Conservation (phyloP, 2,113 vertebrate genomes). For the Electrona antarctica region DNA sequence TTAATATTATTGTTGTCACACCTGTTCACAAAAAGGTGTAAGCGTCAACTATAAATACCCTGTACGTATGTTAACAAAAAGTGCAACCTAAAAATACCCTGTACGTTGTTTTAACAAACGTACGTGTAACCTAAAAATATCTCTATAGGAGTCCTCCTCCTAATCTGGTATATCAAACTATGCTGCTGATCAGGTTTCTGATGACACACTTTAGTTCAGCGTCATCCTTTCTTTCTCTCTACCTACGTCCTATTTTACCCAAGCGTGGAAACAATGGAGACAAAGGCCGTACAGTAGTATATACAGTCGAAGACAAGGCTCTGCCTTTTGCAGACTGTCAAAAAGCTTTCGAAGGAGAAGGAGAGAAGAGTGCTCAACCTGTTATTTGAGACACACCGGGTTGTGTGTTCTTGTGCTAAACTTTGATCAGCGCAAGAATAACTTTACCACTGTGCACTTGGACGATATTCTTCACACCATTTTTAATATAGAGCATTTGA, state of each 20-base stretch:
- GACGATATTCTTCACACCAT: not conserved
- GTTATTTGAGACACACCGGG: not conserved
- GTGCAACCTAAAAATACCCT: not conserved
- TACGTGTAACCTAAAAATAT: conserved; percentile 5
- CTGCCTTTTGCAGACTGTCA: not conserved
- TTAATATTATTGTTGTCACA: not conserved
- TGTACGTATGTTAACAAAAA: not conserved
- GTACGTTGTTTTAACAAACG: not conserved
- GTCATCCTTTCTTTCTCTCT: conserved; percentile 33
- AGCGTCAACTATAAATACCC: not conserved
- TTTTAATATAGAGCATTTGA: not conserved
- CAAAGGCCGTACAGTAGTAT: conserved; percentile 6
- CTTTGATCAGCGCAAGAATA: too few species aligned
- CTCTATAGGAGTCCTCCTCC: not conserved
- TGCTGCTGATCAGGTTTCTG: conserved; percentile 37
- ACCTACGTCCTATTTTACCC: conserved; percentile 31
- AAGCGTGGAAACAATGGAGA: not conserved
- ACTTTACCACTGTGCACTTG: too few species aligned
- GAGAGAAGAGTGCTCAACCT: not conserved
- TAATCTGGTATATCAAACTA: conserved; percentile 29
- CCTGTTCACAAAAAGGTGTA: conserved; percentile 1
- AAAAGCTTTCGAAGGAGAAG: not conserved
- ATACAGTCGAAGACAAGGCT: conserved; percentile 11
- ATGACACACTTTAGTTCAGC: conserved; percentile 18
- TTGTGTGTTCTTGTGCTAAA: not conserved